These are phyloP conservation scores for Craseonycteris thonglongyai DNA, from an alignment of 2,113 vertebrate species.

Conservation along the genomic window DNA sequence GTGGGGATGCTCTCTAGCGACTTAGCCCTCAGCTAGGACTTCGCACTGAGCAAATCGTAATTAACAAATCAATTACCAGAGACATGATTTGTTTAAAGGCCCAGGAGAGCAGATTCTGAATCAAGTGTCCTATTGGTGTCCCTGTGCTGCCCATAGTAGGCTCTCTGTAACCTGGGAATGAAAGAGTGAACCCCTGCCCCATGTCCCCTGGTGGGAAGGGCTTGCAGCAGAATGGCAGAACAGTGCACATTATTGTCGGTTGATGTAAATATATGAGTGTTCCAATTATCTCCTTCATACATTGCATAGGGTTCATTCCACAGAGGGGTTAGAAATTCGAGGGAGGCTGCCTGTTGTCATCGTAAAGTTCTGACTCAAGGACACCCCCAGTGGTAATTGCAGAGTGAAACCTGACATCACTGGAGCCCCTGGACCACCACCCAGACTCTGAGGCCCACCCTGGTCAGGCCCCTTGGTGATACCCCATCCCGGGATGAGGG, in stretches of 20 bases:
- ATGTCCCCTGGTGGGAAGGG: not conserved
- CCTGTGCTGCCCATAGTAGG: not conserved
- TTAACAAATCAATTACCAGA: not conserved
- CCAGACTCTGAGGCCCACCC: not conserved
- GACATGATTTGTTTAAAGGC: not conserved
- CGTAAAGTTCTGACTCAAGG: not conserved
- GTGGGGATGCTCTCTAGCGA: not conserved
- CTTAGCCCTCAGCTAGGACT: not conserved
- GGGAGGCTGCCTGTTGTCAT: not conserved
- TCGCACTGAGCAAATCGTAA: not conserved
- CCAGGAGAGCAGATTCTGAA: not conserved
- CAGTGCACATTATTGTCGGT: not conserved
- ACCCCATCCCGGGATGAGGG: accelerated
- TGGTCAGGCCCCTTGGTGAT: not conserved
- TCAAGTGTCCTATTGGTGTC: not conserved
- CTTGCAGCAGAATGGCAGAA: not conserved
- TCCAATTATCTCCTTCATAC: conserved; percentile 47
- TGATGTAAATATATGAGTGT: conserved; percentile 26
- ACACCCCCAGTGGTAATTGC: not conserved
- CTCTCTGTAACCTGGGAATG: not conserved
- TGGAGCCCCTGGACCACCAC: not conserved
- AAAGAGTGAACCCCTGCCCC: not conserved
- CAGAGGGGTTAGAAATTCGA: not conserved
- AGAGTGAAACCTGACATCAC: not conserved
- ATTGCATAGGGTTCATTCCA: not conserved